Conservation (phyloP, 1,140 invertebrate genomes). For the Cecropterus lyciades region DNA sequence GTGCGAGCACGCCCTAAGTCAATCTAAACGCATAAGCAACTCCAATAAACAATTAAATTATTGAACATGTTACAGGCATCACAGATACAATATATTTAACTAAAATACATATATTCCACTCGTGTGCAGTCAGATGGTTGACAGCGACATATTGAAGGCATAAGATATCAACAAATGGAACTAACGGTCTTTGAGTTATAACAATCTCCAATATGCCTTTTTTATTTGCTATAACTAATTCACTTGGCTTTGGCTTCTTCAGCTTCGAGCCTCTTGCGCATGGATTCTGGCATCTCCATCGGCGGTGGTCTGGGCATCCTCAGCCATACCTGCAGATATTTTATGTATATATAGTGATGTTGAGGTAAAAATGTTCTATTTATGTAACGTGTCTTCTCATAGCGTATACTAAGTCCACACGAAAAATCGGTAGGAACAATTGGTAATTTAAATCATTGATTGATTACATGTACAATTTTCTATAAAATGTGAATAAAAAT, state of each 20-base stretch:
- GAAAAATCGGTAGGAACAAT: slow-evolving; percentile 70
- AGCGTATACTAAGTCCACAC: slow-evolving; percentile 50
- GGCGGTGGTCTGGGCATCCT: slow-evolving; percentile 98
- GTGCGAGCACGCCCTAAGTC: neutral
- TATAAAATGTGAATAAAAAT: no score
- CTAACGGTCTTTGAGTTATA: no score
- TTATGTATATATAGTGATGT: neutral
- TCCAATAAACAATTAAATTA: neutral
- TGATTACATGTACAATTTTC: no score
- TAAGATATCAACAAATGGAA: no score
- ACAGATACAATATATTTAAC: neutral
- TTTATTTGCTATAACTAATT: slow-evolving; percentile 40
- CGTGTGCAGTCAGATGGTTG: neutral
- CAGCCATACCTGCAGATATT: slow-evolving; percentile 85
- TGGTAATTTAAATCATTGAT: slow-evolving; percentile 65
- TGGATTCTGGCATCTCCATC: slow-evolving; percentile 98
- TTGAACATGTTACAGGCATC: neutral
- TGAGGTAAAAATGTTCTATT: no score
- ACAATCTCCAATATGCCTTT: no score
- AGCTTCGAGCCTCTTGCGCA: slow-evolving; percentile 92
- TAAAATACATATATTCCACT: neutral
- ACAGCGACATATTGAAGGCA: neutral
- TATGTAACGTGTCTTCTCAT: slow-evolving; percentile 40
- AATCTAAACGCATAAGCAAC: neutral
- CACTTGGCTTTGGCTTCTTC: slow-evolving; percentile 73